These are phyloP conservation scores for Malurus splendens DNA, from an alignment of 2,797 vertebrate species.

Conservation along the genomic window DNA sequence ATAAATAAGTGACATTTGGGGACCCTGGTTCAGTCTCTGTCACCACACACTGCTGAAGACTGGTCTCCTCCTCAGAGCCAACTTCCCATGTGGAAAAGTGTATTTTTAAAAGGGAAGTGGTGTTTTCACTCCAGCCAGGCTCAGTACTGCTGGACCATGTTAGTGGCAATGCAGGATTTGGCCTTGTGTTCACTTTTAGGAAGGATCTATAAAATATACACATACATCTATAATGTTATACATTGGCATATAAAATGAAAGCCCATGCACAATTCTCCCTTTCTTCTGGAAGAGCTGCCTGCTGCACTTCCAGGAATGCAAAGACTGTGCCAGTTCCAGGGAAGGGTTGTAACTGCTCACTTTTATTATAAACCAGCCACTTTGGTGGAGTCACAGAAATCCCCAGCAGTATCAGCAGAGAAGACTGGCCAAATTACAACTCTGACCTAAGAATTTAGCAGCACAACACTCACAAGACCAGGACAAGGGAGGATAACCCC, in stretches of 20 bases:
- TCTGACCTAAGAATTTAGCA: not conserved
- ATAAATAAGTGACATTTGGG: not conserved
- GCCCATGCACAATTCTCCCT: fast-evolving
- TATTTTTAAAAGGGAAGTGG: not conserved
- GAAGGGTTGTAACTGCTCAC: not conserved
- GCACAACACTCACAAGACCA: not conserved
- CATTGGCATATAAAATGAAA: not conserved
- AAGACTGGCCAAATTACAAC: not conserved
- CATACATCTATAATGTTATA: not conserved
- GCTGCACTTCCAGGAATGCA: not conserved
- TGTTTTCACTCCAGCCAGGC: not conserved
- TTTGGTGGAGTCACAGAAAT: not conserved
- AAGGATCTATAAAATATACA: not conserved
- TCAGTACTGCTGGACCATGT: fast-evolving
- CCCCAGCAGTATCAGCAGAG: not conserved
- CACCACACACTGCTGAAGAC: not conserved
- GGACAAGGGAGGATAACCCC: not conserved
- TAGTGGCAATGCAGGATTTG: not conserved
- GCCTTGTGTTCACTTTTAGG: not conserved
- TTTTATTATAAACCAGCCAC: not conserved
- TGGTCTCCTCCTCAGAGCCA: not conserved
- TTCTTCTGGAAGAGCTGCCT: not conserved
- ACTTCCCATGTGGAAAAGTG: not conserved
- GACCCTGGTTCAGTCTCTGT: not conserved
- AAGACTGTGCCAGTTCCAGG: not conserved